Evolutionary conservation across 2,888 invertebrate species (phyloP).

Genomic region (Diachrysia chrysitis): DNA sequence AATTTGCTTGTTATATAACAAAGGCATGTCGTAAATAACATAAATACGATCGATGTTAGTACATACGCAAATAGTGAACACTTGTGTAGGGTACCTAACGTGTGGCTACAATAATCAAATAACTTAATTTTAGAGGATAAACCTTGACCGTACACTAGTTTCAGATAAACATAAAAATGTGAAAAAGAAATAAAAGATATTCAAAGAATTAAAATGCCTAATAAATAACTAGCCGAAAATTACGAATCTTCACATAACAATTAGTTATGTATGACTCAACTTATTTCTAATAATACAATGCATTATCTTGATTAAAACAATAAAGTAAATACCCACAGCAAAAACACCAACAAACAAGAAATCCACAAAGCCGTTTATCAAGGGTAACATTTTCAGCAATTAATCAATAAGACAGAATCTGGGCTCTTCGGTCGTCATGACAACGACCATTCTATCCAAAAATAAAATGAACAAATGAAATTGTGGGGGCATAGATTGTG

Average conservation of each 20-base stretch:
- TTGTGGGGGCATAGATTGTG: constrained; percentile 39
- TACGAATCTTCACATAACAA: constrained; percentile 5
- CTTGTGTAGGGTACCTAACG: background rate
- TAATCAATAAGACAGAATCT: constrained; percentile 79
- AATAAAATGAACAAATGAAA: constrained; percentile 59
- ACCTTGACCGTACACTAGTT: too few species aligned
- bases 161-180: background rate
- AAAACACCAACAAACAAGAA: constrained; percentile 43
- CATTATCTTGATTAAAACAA: constrained; percentile 19
- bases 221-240: background rate
- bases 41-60: constrained; percentile 18
- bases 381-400: constrained; percentile 70
- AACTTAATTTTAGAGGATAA: too few species aligned
- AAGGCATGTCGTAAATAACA: constrained; percentile 26
- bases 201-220: background rate
- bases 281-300: background rate
- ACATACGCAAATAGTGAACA: background rate
- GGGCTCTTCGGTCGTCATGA: constrained; percentile 65
- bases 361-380: constrained; percentile 65
- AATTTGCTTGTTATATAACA: constrained; percentile 31
- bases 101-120: too few species aligned
- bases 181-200: background rate
- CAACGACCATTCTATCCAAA: constrained; percentile 59
- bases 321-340: constrained; percentile 20
- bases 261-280: background rate